Percentiles rank a stretch among this genome's conserved stretches.
Conservation (phyloP, 2,888 invertebrate genomes). For the Himalopsyche tibetana region DNA sequence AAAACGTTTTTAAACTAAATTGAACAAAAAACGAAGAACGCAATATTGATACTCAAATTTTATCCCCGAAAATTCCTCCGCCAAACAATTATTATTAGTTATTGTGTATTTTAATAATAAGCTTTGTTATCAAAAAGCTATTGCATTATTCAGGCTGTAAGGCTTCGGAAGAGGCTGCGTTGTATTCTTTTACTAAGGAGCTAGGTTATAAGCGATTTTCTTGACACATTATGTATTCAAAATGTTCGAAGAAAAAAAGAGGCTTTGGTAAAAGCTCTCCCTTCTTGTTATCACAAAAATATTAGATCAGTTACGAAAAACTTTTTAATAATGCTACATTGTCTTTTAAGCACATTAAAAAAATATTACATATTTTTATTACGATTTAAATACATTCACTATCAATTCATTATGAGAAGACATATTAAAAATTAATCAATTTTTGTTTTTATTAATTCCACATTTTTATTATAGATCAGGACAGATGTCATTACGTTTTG, state of each 20-base stretch:
- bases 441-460: no score
- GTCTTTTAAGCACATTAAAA: no score
- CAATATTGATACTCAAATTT: not conserved
- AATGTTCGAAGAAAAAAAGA: constrained; percentile 39
- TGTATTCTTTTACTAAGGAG: constrained; percentile 43
- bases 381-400: no score
- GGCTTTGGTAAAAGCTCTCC: constrained; percentile 48
- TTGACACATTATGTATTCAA: constrained; percentile 55
- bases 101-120: constrained; percentile 12
- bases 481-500: no score
- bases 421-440: no score
- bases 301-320: constrained; percentile 26
- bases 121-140: constrained; percentile 27
- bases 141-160: constrained; percentile 44
- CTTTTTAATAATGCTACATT: not conserved
- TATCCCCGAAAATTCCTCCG: not conserved
- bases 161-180: constrained; percentile 2
- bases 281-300: constrained; percentile 50
- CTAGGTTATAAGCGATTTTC: constrained; percentile 18
- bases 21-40: not conserved
- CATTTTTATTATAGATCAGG: no score
- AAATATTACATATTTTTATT: no score
- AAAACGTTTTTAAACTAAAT: no score
- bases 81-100: not conserved
- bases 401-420: no score